Conservation (phyloP, 2,797 vertebrate genomes). For the Siniperca scherzeri region DNA sequence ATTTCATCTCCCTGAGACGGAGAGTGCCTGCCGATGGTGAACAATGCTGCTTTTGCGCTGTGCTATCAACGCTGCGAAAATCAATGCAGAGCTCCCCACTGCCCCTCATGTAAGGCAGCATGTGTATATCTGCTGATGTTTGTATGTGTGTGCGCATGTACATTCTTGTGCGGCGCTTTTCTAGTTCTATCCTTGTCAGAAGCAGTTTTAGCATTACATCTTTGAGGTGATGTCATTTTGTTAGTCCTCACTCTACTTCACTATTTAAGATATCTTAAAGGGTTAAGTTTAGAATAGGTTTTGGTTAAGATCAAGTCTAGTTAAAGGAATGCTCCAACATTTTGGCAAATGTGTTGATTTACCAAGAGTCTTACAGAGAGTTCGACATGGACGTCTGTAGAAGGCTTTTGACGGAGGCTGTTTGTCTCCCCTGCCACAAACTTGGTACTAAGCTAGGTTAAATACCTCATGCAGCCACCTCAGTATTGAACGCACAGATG, state of each 20-base stretch:
- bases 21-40: slow-evolving; percentile 44
- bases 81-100: slow-evolving; percentile 17
- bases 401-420: background rate
- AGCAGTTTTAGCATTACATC: background rate
- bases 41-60: slow-evolving; percentile 64
- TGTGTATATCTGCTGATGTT: slow-evolving; percentile 15
- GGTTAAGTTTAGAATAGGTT: background rate
- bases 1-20: slow-evolving; percentile 54
- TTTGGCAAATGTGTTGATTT: background rate
- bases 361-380: background rate
- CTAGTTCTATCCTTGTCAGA: background rate
- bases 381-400: background rate
- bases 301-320: background rate
- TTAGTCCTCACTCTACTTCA: background rate
- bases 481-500: slow-evolving; percentile 26
- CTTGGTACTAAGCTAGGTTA: slow-evolving; percentile 20
- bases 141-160: background rate
- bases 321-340: background rate
- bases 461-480: slow-evolving; percentile 43
- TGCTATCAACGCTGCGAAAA: slow-evolving; percentile 52
- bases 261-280: background rate
- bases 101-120: slow-evolving; percentile 9
- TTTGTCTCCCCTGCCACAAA: slow-evolving; percentile 22
- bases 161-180: background rate
- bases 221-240: background rate